Base-by-base conservation (phyloP, 2,888 invertebrate genomes). In the Scaptomyza cyrtandrae region DNA sequence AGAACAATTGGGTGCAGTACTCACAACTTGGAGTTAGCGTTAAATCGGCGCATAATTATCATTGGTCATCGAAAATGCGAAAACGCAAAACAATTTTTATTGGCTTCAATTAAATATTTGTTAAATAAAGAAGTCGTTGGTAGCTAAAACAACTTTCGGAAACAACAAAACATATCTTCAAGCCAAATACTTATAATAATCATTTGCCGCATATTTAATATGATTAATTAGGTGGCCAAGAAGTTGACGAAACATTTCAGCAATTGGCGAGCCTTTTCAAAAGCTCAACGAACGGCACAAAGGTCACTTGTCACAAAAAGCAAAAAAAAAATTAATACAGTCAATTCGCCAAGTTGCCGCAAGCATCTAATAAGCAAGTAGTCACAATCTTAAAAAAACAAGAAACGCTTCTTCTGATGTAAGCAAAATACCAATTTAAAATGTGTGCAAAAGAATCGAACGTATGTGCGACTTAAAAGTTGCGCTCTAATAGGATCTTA, bases 241-340 rank as follows among this genome's bases (percentile, higher is more conserved):
- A 75, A 64, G 27, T 59, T 53, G 27, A 35, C 27, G 19, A 41
- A 39, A 56, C 39, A 27, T 14, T 35, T 55, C 2, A n/a, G 37
- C 61, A 37, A 39, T 43, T 27, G 31, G 27, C 29, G 39, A 54
- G 54, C 64, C 71, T 58, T 44, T 46, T 41, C 41, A 2, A 24
- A 39, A 62, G 66, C 71, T 71, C 66, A 75, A 75, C 13, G 59
- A 48, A 55, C 76, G 54, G 27, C 31, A 9, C 60, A 63, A 71
- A 60, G 70, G 53, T 60, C 53, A 69, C 19, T 19, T 39, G 19
- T 7, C 14, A 29, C 3, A 6, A 33, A 6, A 19, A 6, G 0
- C 16, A 19, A 19, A n/a, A 19, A 0, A 9, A 13, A n/a, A n/a
- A n/a, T n/a, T n/a, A n/a, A n/a, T n/a, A 49, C 11, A 9, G 10